Conservation (phyloP, 2,888 invertebrate species). For the Magallana nippona region DNA sequence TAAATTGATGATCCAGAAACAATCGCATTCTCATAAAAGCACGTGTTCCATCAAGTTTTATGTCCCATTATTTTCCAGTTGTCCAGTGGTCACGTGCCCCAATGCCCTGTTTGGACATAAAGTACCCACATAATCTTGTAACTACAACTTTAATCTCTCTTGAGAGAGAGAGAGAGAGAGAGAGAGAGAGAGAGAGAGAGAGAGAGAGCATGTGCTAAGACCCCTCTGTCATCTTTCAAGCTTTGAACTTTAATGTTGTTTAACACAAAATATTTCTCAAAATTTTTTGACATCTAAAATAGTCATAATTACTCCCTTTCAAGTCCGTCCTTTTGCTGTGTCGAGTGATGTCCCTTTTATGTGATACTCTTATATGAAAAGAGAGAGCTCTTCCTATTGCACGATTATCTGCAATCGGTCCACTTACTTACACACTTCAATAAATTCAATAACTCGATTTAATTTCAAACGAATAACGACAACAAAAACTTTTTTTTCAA, state of each 20-base stretch:
- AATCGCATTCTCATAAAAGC: slow-evolving; percentile 5
- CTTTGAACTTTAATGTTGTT: slow-evolving; percentile 12
- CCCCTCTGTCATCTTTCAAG: slow-evolving; percentile 13
- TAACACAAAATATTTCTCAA: not conserved
- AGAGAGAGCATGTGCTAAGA: not conserved
- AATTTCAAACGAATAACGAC: slow-evolving; percentile 30
- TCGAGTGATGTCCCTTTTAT: slow-evolving; percentile 6
- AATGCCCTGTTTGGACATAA: slow-evolving; percentile 5
- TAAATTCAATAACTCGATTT: slow-evolving; percentile 23
- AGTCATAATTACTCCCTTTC: slow-evolving; percentile 7
- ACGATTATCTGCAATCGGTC: not conserved
- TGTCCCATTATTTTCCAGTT: slow-evolving; percentile 27
- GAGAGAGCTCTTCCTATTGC: not conserved
- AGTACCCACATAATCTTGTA: slow-evolving; percentile 22
- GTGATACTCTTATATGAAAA: slow-evolving; percentile 10
- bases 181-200: slow-evolving; percentile 18
- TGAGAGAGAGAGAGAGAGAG: not conserved
- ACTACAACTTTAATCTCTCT: not conserved
- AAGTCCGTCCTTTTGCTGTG: not conserved
- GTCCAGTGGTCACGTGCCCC: not conserved
- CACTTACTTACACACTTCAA: slow-evolving; percentile 26
- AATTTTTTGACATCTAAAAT: slow-evolving; percentile 7
- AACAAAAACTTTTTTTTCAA: not conserved
- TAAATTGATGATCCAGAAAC: slow-evolving; percentile 5
- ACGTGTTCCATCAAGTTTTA: slow-evolving; percentile 19